Conservation (phyloP, 2,113 vertebrate species). For the Sander lucioperca region DNA sequence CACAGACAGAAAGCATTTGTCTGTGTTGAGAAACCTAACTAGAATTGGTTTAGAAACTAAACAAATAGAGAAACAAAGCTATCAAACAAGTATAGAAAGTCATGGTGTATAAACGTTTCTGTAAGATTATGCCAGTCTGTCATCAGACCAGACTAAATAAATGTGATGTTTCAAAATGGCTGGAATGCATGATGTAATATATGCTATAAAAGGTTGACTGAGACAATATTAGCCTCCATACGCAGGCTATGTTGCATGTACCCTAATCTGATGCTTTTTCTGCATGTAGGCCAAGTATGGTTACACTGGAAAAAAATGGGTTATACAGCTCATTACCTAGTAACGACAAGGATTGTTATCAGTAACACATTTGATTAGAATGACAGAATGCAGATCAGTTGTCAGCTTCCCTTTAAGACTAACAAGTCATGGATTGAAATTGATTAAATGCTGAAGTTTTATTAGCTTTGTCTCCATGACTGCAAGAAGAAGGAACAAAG, state of each 20-base stretch:
- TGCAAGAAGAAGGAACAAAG: not conserved
- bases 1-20: not conserved
- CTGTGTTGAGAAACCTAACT: not conserved
- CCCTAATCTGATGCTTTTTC: constrained; percentile 43
- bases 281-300: constrained; percentile 50
- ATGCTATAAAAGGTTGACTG: constrained; percentile 32
- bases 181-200: constrained; percentile 54
- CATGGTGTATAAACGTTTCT: not conserved
- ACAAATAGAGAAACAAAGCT: constrained; percentile 11
- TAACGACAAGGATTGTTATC: constrained; percentile 26
- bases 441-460: constrained; percentile 39
- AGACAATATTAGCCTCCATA: constrained; percentile 42
- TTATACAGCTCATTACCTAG: constrained; percentile 48
- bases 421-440: constrained; percentile 6
- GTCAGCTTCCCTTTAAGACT: constrained; percentile 14
- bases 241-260: constrained; percentile 22
- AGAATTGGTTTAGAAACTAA: not conserved
- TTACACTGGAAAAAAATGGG: constrained; percentile 57
- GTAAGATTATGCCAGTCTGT: not conserved
- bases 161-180: constrained; percentile 40
- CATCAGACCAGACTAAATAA: constrained; percentile 11
- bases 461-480: not conserved
- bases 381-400: constrained; percentile 20
- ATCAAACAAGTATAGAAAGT: constrained; percentile 1
- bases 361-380: constrained; percentile 30